Evolutionary conservation across 2,888 invertebrate species (phyloP).

Genomic region (Agrotis ipsilon): DNA sequence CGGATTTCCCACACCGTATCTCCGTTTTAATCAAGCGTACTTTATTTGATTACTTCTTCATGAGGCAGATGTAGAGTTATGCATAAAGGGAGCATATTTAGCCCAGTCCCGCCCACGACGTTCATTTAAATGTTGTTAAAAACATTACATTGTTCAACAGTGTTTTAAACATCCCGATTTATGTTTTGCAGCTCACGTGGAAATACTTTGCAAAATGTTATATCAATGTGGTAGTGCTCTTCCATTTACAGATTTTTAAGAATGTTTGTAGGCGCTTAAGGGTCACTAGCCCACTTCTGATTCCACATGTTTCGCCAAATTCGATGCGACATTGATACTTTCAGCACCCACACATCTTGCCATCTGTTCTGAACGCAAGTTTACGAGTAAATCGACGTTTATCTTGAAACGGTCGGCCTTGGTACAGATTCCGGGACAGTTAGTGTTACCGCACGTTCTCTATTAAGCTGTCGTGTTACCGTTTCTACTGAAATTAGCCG

Average conservation of each 20-base stretch:
- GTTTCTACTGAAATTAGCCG: slow-evolving; percentile 78
- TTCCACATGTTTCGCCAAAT: slow-evolving; percentile 61
- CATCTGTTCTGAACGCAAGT: slow-evolving; percentile 65
- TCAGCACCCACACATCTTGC: slow-evolving; percentile 62
- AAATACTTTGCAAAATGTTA: slow-evolving; percentile 28
- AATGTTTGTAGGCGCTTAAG: slow-evolving; percentile 33
- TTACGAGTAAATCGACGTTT: slow-evolving; percentile 68
- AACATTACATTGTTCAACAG: slow-evolving; percentile 61
- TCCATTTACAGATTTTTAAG: slow-evolving; percentile 16
- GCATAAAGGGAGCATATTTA: slow-evolving; percentile 54
- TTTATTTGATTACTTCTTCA: slow-evolving; percentile 62
- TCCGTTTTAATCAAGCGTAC: slow-evolving; percentile 57
- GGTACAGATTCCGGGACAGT: slow-evolving; percentile 81
- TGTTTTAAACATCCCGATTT: slow-evolving; percentile 62
- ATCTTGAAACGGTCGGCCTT: slow-evolving; percentile 79
- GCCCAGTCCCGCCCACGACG: slow-evolving; percentile 56
- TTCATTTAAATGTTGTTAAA: slow-evolving; percentile 42
- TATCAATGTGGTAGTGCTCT: slow-evolving; percentile 4
- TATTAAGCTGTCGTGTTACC: slow-evolving; percentile 76
- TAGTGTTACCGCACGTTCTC: slow-evolving; percentile 76
- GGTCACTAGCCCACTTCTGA: slow-evolving; percentile 61
- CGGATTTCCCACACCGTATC: slow-evolving; percentile 31
- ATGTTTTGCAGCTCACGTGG: slow-evolving; percentile 37
- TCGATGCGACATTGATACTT: slow-evolving; percentile 58
- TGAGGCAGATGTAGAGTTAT: slow-evolving; percentile 52